A percentile compares a stretch with the other conserved stretches of the same genome.
These are phyloP conservation scores for Hemithea aestivaria DNA, from an alignment of 2,888 invertebrate species.

Conservation along the genomic window DNA sequence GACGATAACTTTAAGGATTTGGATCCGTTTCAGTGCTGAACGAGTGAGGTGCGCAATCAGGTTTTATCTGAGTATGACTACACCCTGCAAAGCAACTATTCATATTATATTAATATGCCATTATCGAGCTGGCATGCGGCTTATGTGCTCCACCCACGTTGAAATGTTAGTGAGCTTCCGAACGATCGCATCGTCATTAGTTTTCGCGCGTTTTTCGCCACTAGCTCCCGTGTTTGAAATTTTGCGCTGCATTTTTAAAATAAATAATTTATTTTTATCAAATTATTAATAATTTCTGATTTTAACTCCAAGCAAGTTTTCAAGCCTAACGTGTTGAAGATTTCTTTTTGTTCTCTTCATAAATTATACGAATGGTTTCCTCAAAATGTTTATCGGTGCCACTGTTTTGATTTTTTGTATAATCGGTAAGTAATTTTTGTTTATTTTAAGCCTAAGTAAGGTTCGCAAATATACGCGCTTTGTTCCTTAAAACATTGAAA, in stretches of 20 bases:
- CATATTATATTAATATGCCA: not conserved
- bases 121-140: constrained; percentile 35
- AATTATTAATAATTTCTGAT: too few species aligned
- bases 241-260: constrained; percentile 1
- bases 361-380: constrained; percentile 37
- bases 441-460: constrained; percentile 6
- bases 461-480: too few species aligned
- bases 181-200: too few species aligned
- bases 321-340: too few species aligned
- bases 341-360: too few species aligned
- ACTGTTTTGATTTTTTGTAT: constrained; percentile 39
- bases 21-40: too few species aligned
- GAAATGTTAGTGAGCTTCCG: constrained; percentile 34
- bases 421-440: constrained; percentile 42
- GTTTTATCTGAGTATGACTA: too few species aligned
- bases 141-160: constrained; percentile 44
- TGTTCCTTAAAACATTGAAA: too few species aligned
- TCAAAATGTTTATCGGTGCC: constrained; percentile 46
- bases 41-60: too few species aligned
- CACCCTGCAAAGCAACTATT: too few species aligned
- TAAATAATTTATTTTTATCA: constrained; percentile 6
- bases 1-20: too few species aligned
- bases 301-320: too few species aligned
- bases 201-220: constrained; percentile 61
- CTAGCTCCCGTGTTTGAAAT: constrained; percentile 38